Percentiles rank a stretch among this genome's conserved stretches.
These are phyloP conservation scores for Matsumurasca onukii DNA, from an alignment of 1,140 invertebrate genomes.

Conservation along the genomic window DNA sequence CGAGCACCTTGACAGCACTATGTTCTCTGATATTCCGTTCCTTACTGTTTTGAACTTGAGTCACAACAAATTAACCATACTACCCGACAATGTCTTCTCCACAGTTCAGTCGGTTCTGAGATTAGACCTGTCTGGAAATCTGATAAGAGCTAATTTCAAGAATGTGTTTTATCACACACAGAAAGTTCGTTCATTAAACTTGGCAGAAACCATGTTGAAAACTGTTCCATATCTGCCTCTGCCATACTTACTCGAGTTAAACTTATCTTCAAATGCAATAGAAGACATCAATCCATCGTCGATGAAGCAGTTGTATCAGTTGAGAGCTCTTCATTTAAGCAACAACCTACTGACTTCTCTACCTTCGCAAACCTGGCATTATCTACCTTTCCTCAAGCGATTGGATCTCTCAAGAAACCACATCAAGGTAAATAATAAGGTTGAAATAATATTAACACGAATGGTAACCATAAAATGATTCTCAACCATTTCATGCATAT, in stretches of 20 bases:
- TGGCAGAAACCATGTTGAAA: slow-evolving; percentile 72
- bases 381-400: slow-evolving; percentile 57
- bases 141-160: slow-evolving; percentile 79
- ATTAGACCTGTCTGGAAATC: slow-evolving; percentile 78
- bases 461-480: no score
- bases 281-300: slow-evolving; percentile 60
- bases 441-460: no score
- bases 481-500: no score
- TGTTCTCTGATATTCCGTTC: slow-evolving; percentile 78
- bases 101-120: slow-evolving; percentile 73
- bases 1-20: slow-evolving; percentile 84
- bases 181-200: slow-evolving; percentile 70
- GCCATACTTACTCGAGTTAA: slow-evolving; percentile 68
- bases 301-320: slow-evolving; percentile 60
- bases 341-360: slow-evolving; percentile 65
- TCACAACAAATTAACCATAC: slow-evolving; percentile 76
- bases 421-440: slow-evolving; percentile 55
- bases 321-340: slow-evolving; percentile 65
- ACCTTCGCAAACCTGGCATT: slow-evolving; percentile 60
- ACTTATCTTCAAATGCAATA: slow-evolving; percentile 73
- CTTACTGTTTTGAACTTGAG: slow-evolving; percentile 75
- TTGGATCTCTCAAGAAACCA: slow-evolving; percentile 66
- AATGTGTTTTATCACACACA: slow-evolving; percentile 87
- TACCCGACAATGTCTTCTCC: slow-evolving; percentile 87
- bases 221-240: slow-evolving; percentile 70